phyloP scores from a whole-genome alignment of 1,140 invertebrate species.

The Anthonomus grandis region DNA sequence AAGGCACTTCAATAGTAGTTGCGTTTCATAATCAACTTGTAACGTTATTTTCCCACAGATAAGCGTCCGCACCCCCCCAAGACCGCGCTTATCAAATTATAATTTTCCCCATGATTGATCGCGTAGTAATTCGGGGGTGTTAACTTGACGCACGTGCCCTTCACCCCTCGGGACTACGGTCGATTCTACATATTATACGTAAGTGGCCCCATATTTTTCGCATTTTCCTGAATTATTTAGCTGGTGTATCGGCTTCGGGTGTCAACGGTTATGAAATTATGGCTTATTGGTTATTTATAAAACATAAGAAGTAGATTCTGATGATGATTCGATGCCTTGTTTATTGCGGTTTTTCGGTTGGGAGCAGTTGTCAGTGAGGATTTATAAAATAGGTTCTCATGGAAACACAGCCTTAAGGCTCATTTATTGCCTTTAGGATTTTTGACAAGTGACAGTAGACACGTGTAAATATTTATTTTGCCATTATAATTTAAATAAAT shows the following conservation, averaged over 20 bases:
- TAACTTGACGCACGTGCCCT: constrained; percentile 25
- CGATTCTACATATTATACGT: constrained; percentile 23
- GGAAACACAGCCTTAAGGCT: too few species aligned
- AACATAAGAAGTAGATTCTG: too few species aligned
- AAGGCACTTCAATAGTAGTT: neutral
- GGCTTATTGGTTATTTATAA: too few species aligned
- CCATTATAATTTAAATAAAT: too few species aligned
- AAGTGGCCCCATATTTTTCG: constrained; percentile 27
- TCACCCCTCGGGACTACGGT: constrained; percentile 5
- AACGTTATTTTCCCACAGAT: constrained; percentile 21
- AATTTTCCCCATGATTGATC: constrained; percentile 25
- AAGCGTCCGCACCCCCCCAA: constrained; percentile 9
- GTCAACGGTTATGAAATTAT: constrained; percentile 23
- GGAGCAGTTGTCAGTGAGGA: too few species aligned
- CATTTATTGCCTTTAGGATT: too few species aligned
- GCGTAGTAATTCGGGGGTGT: constrained; percentile 28
- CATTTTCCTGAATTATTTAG: constrained; percentile 26
- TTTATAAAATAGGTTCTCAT: too few species aligned
- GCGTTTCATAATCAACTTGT: constrained; percentile 1
- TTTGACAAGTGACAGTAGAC: too few species aligned
- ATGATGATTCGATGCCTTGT: too few species aligned
- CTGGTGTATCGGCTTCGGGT: constrained; percentile 11
- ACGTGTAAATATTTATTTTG: too few species aligned
- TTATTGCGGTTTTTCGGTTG: too few species aligned
- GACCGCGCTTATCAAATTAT: constrained; percentile 23